A percentile compares a stretch with the other conserved stretches of the same genome.
Evolutionary conservation across 2,888 invertebrate genomes (phyloP).

Genomic region (Blera fallax): DNA sequence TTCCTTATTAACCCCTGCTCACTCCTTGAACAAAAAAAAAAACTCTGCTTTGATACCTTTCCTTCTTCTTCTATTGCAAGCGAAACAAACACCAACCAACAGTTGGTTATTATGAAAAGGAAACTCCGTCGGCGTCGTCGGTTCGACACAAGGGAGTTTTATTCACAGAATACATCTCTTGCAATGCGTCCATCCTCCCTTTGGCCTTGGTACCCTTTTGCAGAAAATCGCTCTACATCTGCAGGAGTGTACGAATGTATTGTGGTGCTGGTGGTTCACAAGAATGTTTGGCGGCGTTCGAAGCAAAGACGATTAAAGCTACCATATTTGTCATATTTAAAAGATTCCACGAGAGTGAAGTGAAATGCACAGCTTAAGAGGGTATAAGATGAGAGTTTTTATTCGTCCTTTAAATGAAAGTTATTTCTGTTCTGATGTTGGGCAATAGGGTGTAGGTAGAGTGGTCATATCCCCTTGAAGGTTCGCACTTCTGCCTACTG

Average conservation of each 20-base stretch:
- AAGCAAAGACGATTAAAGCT: not conserved
- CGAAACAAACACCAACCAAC: slow-evolving; percentile 54
- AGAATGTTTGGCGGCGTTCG: slow-evolving; percentile 8
- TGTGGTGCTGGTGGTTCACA: slow-evolving; percentile 3
- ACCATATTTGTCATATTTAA: not conserved
- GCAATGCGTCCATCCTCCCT: slow-evolving; percentile 27
- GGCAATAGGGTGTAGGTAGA: no score
- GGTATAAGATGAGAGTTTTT: no score
- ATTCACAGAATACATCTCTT: slow-evolving; percentile 13
- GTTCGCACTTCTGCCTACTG: no score
- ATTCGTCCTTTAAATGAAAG: no score
- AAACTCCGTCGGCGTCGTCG: slow-evolving; percentile 31
- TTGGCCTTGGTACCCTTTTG: not conserved
- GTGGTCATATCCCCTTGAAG: no score
- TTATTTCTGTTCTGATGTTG: no score
- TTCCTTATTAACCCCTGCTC: slow-evolving; percentile 54
- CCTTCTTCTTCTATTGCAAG: slow-evolving; percentile 32
- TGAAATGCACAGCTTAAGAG: not conserved
- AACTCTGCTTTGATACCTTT: slow-evolving; percentile 18
- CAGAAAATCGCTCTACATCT: not conserved
- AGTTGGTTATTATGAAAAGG: slow-evolving; percentile 49
- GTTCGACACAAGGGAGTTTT: slow-evolving; percentile 18
- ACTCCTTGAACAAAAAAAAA: not conserved
- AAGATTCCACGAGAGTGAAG: not conserved
- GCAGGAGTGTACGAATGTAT: not conserved